These are phyloP conservation scores for Istiophorus platypterus DNA, from an alignment of 2,113 vertebrate genomes.

Conservation along the genomic window DNA sequence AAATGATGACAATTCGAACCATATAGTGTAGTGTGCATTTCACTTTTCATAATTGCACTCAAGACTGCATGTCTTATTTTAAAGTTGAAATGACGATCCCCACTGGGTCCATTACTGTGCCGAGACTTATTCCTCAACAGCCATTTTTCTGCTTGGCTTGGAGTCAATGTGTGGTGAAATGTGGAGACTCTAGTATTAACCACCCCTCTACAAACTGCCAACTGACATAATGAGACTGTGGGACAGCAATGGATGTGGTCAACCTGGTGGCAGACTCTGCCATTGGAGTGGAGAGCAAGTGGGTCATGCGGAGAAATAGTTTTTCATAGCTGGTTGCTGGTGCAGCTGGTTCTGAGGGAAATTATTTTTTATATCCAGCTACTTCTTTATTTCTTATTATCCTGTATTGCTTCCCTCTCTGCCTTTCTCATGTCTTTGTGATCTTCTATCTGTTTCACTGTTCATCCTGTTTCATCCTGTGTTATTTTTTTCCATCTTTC, in stretches of 20 bases:
- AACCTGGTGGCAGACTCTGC: slow-evolving; percentile 54
- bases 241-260: slow-evolving; percentile 62
- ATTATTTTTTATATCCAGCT: slow-evolving; percentile 18
- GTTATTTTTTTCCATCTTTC: slow-evolving; percentile 5
- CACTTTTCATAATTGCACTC: not conserved
- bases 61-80: not conserved
- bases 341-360: slow-evolving; percentile 38
- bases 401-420: not conserved
- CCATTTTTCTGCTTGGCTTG: slow-evolving; percentile 28
- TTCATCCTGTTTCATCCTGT: not conserved
- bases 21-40: slow-evolving; percentile 9
- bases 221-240: slow-evolving; percentile 65
- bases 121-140: slow-evolving; percentile 30
- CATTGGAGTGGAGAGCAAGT: slow-evolving; percentile 54
- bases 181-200: slow-evolving; percentile 59
- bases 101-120: slow-evolving; percentile 29
- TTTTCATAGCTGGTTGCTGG: slow-evolving; percentile 30
- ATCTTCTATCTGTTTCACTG: not conserved
- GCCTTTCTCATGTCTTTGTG: not conserved
- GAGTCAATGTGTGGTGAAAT: slow-evolving; percentile 59
- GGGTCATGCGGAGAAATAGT: slow-evolving; percentile 54
- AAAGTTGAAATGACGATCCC: slow-evolving; percentile 16
- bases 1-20: not conserved
- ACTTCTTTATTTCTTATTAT: not conserved
- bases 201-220: slow-evolving; percentile 53